Percentiles rank a stretch among this genome's conserved stretches.
Conservation (phyloP, 2,888 invertebrate species). For the Oscheius myriophilus region DNA sequence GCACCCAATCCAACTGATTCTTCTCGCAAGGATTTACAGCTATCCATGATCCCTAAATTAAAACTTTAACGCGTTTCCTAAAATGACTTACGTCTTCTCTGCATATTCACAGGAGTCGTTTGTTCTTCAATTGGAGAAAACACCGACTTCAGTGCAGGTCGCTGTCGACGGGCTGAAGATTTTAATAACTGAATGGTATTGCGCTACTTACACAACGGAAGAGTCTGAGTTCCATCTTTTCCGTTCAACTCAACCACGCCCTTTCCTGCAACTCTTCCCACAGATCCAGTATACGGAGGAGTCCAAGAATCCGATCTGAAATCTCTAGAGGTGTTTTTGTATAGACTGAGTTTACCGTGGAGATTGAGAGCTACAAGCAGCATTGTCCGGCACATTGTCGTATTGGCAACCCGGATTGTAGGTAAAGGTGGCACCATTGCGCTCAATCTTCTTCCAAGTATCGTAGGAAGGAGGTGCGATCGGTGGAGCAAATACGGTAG, state of each 20-base stretch:
- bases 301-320: constrained; percentile 3
- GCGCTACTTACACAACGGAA: constrained; percentile 31
- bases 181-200: neutral
- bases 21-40: constrained; percentile 26
- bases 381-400: constrained; percentile 44
- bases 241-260: constrained; percentile 1
- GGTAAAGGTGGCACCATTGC: constrained; percentile 22
- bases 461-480: neutral
- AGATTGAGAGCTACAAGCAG: neutral
- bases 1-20: constrained; percentile 43
- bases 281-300: constrained; percentile 10
- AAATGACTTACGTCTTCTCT: neutral
- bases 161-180: constrained; percentile 10
- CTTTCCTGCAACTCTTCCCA: constrained; percentile 11
- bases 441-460: constrained; percentile 13
- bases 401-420: constrained; percentile 35
- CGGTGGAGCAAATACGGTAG: constrained; percentile 12
- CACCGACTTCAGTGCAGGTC: constrained; percentile 3
- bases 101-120: neutral
- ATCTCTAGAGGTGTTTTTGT: constrained; percentile 6
- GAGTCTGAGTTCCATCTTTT: constrained; percentile 44
- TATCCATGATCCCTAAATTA: neutral
- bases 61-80: neutral
- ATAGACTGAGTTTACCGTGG: neutral
- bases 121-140: constrained; percentile 25